These are phyloP conservation scores for Theonella swinhoei DNA, from an alignment of 37 sponge, comb jelly and placozoan species.

Conservation along the genomic window DNA sequence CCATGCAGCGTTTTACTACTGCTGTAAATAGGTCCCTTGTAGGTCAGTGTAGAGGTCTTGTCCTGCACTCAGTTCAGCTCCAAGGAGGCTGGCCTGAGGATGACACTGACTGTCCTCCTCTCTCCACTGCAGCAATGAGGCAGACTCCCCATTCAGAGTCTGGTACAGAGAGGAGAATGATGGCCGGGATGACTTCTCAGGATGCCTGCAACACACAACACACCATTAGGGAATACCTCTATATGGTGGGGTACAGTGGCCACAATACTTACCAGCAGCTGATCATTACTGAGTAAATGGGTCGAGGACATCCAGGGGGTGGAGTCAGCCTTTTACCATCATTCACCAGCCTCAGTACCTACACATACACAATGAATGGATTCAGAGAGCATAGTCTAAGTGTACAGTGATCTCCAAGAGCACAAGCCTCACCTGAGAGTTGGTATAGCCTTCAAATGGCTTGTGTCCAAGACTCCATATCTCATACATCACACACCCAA, in stretches of 20 bases:
- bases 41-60: too few species aligned
- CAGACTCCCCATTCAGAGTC: neutral
- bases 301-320: constrained; percentile 27
- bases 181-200: neutral
- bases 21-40: too few species aligned
- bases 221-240: neutral
- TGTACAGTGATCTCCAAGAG: neutral
- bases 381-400: neutral
- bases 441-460: neutral
- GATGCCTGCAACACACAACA: neutral
- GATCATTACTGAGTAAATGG: constrained; percentile 12
- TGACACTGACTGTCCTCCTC: neutral
- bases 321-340: neutral
- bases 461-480: constrained; percentile 31
- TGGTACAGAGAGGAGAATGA: neutral
- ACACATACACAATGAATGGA: neutral
- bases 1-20: too few species aligned
- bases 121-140: neutral
- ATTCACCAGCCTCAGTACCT: neutral
- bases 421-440: neutral
- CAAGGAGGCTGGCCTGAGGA: too few species aligned
- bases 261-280: constrained; percentile 17
- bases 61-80: too few species aligned
- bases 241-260: neutral
- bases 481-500: constrained; percentile 29